Evolutionary conservation across 2,797 vertebrate species (phyloP), one percentile per base, ranked within the genome.

Genomic region (Cossypha polioptera): DNA sequence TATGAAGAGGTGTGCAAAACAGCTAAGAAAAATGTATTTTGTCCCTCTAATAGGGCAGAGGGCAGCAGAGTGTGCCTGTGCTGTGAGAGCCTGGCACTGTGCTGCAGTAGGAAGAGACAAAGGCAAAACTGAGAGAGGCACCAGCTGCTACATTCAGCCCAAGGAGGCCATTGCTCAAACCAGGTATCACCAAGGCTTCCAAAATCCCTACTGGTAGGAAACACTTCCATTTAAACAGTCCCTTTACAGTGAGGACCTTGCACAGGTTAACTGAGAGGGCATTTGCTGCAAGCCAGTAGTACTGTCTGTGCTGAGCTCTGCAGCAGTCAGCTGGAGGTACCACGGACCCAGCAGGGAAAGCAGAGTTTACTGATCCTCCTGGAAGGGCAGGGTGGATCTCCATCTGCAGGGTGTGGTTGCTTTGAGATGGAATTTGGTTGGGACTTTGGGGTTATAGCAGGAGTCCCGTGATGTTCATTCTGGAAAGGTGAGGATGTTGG

Each of bases 351-450:
- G 47, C 62, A 86, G 62, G 8, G 43, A 92, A 92, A 86, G 76
- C 26, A 84, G 68, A 82, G 29, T 31, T 86, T 38, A 33, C 69
- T 69, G 62, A 90, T 84, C 82, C 66, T 76, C 80, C 73, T 92
- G 85, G 36, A 94, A 78, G 76, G 54, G 76, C 58, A 92, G 89
- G 79, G 91, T 63, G 94, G 90, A 90, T 85, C 90, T 94, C 55
- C 83, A 81, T 92, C 79, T 91, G 83, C 76, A 90, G 76, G 87
- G 92, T 51, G 95, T 3, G 76, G 89, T 67, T 88, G 63, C 87
- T 82, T 94, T 77, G 43, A 81, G 73, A 68, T 58, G 69, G 87
- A 94, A 96, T 96, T 96, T 96, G 85, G 75, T 93, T 81, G 79
- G 73, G 72, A 92, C 81, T 82, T 5, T 1, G 58, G 72, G 79